Evolutionary conservation across 2,113 vertebrate genomes (phyloP).

Genomic region (Numida meleagris): DNA sequence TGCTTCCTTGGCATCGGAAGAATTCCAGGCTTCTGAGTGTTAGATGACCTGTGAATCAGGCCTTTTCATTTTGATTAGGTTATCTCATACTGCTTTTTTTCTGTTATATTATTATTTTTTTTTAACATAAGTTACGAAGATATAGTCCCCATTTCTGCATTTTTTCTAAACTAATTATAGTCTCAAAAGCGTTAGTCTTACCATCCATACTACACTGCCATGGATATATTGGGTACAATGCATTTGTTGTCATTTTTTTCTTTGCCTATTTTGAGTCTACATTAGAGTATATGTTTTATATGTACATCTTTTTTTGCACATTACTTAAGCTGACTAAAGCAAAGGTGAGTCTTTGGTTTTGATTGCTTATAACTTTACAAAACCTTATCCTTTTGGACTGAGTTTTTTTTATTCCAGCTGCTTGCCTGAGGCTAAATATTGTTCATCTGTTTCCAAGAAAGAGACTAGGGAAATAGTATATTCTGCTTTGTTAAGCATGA

Average conservation of each 20-base stretch:
- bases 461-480: background rate
- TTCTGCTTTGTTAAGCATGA: conserved; percentile 33
- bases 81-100: background rate
- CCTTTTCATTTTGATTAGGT: background rate
- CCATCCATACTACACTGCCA: background rate
- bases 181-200: background rate
- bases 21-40: background rate
- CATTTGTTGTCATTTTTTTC: background rate
- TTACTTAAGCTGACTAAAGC: background rate
- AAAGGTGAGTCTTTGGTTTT: background rate
- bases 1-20: background rate
- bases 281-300: background rate
- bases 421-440: background rate
- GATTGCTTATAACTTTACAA: background rate
- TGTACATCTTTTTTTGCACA: background rate
- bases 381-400: background rate
- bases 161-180: background rate
- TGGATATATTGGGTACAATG: background rate
- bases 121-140: background rate
- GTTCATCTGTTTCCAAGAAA: conserved; percentile 1
- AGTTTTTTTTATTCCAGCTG: conserved; percentile 1
- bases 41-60: background rate
- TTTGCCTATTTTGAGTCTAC: background rate
- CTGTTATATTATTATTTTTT: background rate
- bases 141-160: background rate